Evolutionary conservation across 2,888 invertebrate genomes (phyloP), one percentile per base, ranked within the genome.

Genomic region (Orthonychiurus folsomi): DNA sequence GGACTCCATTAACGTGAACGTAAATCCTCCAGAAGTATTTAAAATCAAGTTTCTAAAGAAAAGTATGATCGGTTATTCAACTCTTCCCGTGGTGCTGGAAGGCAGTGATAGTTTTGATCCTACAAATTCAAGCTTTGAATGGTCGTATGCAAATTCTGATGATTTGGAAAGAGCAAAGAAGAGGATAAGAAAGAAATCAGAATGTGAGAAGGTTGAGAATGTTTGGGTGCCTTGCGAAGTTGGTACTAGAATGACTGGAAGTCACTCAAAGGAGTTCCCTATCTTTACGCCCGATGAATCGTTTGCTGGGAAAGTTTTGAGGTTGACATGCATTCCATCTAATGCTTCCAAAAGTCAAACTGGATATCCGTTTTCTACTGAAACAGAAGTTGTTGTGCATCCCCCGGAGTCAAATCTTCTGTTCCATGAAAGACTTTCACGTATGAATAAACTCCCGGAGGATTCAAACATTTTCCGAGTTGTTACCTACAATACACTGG

Each of bases 401-500:
- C 50, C 66, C 0, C 61, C 62, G 2, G 66, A 64, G 2, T 50
- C 62, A 0, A 53, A 54, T 18, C 66, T 69, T 47, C 28, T 71
- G 28, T 71, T 56, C 52, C 23, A 63, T 1, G 69, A 69, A 54
- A 52, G 70, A 56, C 24, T 68, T 1, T 52, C 56, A 1, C 37
- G 67, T 27, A 26, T 69, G 37, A 50, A 64, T 23, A 27, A 60
- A 52, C 54, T 70, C 59, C 62, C 73, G 66, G 52, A 55, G 63
- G 62, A 67, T 2, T 48, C 48, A 20, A 63, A 63, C 53, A 58
- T 28, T 73, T 85, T 92, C 74, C 83, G 96, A 57, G 83, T 93
- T 65, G 83, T 92, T 2, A 84, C 86, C 0, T 96, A 96, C 76
- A 96, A 96, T 76, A 85, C 95, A 72, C 79, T 97, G 71, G 95